phyloP scores from a whole-genome alignment of 2,113 vertebrate species.

The Phrynosoma platyrhinos region DNA sequence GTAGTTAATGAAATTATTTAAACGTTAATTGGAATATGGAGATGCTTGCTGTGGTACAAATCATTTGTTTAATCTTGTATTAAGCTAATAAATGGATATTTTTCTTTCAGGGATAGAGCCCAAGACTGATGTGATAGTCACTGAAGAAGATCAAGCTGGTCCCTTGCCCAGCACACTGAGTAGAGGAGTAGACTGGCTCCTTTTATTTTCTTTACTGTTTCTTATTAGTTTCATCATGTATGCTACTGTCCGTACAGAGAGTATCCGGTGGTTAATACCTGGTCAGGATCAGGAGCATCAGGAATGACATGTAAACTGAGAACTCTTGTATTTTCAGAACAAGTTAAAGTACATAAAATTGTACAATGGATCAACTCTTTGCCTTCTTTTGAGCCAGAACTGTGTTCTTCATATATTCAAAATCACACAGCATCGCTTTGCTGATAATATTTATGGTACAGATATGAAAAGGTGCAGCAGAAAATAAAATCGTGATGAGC shows the following conservation, averaged over 20 bases:
- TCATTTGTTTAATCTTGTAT: fast-evolving
- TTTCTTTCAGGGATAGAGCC: conserved; percentile 88
- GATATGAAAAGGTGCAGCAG: conserved; percentile 23
- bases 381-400: conserved; percentile 37
- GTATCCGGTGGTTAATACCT: conserved; percentile 93
- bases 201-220: conserved; percentile 94
- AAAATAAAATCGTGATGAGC: conserved; percentile 22
- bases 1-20: not conserved
- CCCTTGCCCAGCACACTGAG: conserved; percentile 86
- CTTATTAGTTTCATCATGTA: conserved; percentile 89
- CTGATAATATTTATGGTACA: conserved; percentile 6
- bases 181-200: conserved; percentile 93
- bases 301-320: conserved; percentile 75
- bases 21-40: not conserved
- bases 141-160: conserved; percentile 82
- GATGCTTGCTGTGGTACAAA: not conserved
- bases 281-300: conserved; percentile 96
- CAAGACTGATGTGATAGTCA: conserved; percentile 79
- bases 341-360: not conserved
- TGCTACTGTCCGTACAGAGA: conserved; percentile 91
- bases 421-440: conserved; percentile 25
- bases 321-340: conserved; percentile 11
- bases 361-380: conserved; percentile 34
- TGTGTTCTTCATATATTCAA: conserved; percentile 40
- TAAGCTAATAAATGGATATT: conserved; percentile 41